Percentiles rank a stretch among this genome's conserved stretches.
Evolutionary conservation across 2,888 invertebrate genomes (phyloP).

Genomic region (Tipula helvola): DNA sequence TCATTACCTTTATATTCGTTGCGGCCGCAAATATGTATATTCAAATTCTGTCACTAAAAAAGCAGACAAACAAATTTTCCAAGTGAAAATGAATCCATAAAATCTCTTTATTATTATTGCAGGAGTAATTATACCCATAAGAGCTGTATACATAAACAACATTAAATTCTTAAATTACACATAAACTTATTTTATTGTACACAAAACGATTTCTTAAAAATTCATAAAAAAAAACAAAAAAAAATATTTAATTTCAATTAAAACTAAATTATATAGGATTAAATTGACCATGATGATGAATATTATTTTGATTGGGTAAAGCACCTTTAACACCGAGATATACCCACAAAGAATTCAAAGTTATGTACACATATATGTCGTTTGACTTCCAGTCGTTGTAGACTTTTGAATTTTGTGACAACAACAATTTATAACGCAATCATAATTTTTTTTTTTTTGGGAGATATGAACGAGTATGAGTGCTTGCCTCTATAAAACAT

Average conservation of each 20-base stretch:
- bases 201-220: neutral
- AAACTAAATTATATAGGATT: neutral
- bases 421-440: neutral
- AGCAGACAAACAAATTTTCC: too few species aligned
- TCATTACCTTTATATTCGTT: neutral
- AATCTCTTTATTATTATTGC: neutral
- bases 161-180: neutral
- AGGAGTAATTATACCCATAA: neutral
- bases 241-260: neutral
- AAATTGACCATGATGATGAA: neutral
- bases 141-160: neutral
- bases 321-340: neutral
- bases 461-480: neutral
- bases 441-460: neutral
- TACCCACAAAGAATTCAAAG: neutral
- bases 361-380: neutral
- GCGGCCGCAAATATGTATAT: neutral
- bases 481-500: neutral
- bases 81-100: neutral
- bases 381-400: neutral
- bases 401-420: neutral
- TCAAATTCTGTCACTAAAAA: too few species aligned
- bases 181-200: neutral
- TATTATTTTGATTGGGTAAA: neutral
- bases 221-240: neutral